Evolutionary conservation across 2,113 vertebrate genomes (phyloP).

Genomic region (Camelus bactrianus): DNA sequence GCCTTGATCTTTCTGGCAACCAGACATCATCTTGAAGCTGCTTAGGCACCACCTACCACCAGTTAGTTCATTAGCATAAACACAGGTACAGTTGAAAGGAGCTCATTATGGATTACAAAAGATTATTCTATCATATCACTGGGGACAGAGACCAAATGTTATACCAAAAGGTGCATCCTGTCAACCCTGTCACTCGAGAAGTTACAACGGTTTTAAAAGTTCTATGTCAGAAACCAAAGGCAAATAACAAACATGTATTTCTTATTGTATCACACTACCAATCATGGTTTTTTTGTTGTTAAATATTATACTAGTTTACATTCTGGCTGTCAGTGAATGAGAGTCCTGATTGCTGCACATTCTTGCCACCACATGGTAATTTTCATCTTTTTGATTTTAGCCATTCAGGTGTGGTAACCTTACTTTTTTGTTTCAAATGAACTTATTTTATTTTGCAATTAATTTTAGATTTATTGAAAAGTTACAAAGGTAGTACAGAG

Average conservation of each 20-base stretch:
- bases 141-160: neutral
- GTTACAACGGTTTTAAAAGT: neutral
- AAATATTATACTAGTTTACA: neutral
- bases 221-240: neutral
- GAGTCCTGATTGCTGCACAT: neutral
- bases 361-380: neutral
- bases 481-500: neutral
- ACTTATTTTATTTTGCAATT: neutral
- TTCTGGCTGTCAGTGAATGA: neutral
- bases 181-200: neutral
- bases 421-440: neutral
- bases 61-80: neutral
- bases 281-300: neutral
- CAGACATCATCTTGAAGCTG: neutral
- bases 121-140: neutral
- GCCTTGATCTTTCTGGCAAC: neutral
- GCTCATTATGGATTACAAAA: neutral
- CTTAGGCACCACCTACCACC: neutral
- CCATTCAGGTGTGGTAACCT: neutral
- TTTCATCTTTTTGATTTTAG: neutral
- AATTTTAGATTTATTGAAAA: neutral
- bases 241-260: neutral
- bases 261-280: neutral
- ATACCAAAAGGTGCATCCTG: neutral
- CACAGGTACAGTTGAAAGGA: neutral